These are phyloP conservation scores for Protonemura montana DNA, from an alignment of 2,888 invertebrate species.

Conservation along the genomic window DNA sequence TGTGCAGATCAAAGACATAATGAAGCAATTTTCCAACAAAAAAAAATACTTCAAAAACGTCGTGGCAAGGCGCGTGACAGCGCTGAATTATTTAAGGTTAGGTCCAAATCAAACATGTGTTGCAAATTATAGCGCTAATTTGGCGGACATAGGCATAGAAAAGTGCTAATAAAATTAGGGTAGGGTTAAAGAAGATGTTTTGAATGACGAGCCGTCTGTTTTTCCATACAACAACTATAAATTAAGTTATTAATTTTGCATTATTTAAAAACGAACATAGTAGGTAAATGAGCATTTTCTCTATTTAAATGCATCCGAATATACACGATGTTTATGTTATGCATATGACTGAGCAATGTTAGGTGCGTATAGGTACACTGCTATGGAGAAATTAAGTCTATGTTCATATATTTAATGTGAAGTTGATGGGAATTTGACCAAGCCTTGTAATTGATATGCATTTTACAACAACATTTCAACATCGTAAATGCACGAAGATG, in stretches of 20 bases:
- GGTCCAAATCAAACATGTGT: background rate
- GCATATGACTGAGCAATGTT: background rate
- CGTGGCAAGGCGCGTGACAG: background rate
- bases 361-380: too few relatives aligned
- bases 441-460: too few relatives aligned
- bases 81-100: background rate
- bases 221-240: slow-evolving; percentile 1
- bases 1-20: background rate
- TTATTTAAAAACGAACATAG: slow-evolving; percentile 17
- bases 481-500: too few relatives aligned
- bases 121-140: background rate
- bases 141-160: background rate
- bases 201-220: background rate
- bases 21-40: slow-evolving; percentile 8
- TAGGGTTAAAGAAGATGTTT: background rate
- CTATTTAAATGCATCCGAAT: background rate
- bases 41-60: background rate
- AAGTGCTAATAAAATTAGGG: slow-evolving; percentile 21
- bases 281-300: background rate
- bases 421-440: too few relatives aligned
- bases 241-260: slow-evolving; percentile 34
- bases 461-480: too few relatives aligned
- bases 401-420: too few relatives aligned
- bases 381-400: too few relatives aligned
- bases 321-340: background rate